Evolutionary conservation across 2,797 vertebrate genomes (phyloP).

Genomic region (Sebastolobus alascanus): DNA sequence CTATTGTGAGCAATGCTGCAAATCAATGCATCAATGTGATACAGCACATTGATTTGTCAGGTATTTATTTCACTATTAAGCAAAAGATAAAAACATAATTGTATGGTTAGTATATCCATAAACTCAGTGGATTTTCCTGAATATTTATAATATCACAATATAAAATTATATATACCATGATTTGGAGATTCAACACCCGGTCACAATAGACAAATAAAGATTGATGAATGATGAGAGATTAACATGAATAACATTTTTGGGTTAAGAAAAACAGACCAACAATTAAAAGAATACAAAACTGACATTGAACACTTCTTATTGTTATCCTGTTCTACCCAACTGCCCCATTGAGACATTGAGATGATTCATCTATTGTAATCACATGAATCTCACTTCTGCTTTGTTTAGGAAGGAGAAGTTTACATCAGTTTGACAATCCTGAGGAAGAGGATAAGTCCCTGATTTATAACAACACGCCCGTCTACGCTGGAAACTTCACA

Average conservation of each 20-base stretch:
- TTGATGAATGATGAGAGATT: not conserved
- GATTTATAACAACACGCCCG: constrained; percentile 84
- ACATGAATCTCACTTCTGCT: constrained; percentile 39
- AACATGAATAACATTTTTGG: not conserved
- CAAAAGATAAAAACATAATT: not conserved
- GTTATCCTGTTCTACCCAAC: not conserved
- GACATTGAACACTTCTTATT: not conserved
- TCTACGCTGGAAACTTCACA: constrained; percentile 81
- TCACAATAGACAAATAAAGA: not conserved
- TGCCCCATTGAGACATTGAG: not conserved
- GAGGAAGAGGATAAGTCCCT: constrained; percentile 79
- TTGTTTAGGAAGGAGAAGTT: constrained; percentile 85
- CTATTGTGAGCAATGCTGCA: not conserved
- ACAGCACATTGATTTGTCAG: not conserved
- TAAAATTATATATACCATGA: not conserved
- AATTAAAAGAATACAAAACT: not conserved
- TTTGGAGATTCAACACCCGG: not conserved
- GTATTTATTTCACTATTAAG: not conserved
- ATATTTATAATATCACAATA: not conserved
- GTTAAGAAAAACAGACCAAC: not conserved
- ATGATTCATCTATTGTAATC: constrained; percentile 15
- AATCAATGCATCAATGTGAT: not conserved
- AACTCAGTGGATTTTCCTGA: not conserved
- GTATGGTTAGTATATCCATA: not conserved
- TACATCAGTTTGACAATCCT: constrained; percentile 78